A percentile compares a stretch with the other conserved stretches of the same genome.
Conservation (phyloP, 2,888 invertebrate species). For the Gymnoscelis rufifasciata region DNA sequence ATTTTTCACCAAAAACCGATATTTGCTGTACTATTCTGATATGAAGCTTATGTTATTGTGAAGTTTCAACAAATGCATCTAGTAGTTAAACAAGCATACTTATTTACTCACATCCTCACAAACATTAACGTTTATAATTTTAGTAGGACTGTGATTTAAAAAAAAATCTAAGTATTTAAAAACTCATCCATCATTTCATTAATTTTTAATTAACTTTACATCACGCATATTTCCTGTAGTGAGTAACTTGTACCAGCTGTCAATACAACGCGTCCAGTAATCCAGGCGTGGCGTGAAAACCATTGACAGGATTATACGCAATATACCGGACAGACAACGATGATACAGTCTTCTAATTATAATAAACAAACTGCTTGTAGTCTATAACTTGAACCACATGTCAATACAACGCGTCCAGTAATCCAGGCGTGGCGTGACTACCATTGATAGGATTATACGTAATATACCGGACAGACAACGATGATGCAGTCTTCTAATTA, state of each 20-base stretch:
- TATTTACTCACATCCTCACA: no score
- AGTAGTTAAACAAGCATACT: no score
- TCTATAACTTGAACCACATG: conserved; percentile 31
- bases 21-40: no score
- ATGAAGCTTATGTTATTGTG: no score
- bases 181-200: no score
- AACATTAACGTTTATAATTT: no score
- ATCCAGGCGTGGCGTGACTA: conserved; percentile 64
- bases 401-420: conserved; percentile 52
- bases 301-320: conserved; percentile 59
- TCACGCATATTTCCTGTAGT: no score
- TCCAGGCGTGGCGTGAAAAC: conserved; percentile 63
- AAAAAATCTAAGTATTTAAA: no score
- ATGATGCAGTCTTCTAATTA: conserved; percentile 35
- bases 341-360: conserved; percentile 32
- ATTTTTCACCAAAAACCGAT: no score
- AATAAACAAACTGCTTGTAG: background rate
- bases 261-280: conserved; percentile 55
- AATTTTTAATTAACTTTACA: no score
- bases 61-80: no score
- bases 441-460: conserved; percentile 60
- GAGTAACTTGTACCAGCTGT: conserved; percentile 32
- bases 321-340: conserved; percentile 35
- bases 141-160: no score
- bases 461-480: conserved; percentile 34